These are phyloP conservation scores for Cistogaster globosa DNA, from an alignment of 2,888 invertebrate species.

Conservation along the genomic window DNA sequence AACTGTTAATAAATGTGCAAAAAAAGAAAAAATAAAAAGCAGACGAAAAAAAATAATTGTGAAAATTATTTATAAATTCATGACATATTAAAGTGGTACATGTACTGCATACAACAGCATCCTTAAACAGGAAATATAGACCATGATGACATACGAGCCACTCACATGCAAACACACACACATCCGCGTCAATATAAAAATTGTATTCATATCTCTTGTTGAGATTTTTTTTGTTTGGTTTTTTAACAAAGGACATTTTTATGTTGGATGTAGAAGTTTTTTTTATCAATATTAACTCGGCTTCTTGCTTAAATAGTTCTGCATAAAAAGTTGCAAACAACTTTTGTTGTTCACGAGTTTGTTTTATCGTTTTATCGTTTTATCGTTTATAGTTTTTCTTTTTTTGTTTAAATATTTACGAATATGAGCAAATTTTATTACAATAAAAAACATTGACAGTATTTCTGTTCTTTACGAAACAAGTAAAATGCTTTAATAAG, in stretches of 20 bases:
- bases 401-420: slow-evolving; percentile 19
- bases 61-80: slow-evolving; percentile 67
- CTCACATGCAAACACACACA: neutral
- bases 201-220: slow-evolving; percentile 39
- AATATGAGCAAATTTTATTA: slow-evolving; percentile 25
- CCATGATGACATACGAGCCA: slow-evolving; percentile 68
- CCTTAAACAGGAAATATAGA: slow-evolving; percentile 71
- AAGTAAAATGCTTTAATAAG: slow-evolving; percentile 15
- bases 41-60: slow-evolving; percentile 25
- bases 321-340: slow-evolving; percentile 35
- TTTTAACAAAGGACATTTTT: slow-evolving; percentile 43
- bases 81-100: slow-evolving; percentile 61
- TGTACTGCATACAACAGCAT: slow-evolving; percentile 58
- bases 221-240: slow-evolving; percentile 21
- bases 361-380: slow-evolving; percentile 43
- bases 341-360: slow-evolving; percentile 47
- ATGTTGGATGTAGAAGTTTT: slow-evolving; percentile 19
- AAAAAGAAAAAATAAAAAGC: slow-evolving; percentile 38
- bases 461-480: slow-evolving; percentile 43
- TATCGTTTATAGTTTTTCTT: slow-evolving; percentile 34
- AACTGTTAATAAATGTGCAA: slow-evolving; percentile 70
- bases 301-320: neutral
- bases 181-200: slow-evolving; percentile 10
- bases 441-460: slow-evolving; percentile 58
- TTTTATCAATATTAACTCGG: slow-evolving; percentile 8